phyloP scores from a whole-genome alignment of 2,797 vertebrate genomes.

The Picus viridis region DNA sequence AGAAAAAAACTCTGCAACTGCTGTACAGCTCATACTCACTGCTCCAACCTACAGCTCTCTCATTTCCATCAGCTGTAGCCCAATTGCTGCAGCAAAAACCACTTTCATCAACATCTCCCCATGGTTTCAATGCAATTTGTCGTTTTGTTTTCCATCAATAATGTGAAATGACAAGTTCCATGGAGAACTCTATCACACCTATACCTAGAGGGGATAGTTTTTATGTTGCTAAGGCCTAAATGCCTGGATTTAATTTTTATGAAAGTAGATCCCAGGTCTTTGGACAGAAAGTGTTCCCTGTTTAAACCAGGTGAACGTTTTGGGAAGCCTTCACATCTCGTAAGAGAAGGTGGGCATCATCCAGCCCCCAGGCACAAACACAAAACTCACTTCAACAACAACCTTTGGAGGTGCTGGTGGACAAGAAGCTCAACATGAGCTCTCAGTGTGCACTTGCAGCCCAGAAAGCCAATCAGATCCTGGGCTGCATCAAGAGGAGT shows the following conservation, averaged over 20 bases:
- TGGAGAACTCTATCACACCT: not conserved
- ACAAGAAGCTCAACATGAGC: no score
- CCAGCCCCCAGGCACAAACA: not conserved
- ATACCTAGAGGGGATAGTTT: not conserved
- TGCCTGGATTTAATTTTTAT: not conserved
- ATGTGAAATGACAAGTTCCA: constrained; percentile 10
- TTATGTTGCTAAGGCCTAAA: not conserved
- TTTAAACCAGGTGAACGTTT: not conserved
- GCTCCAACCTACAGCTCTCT: not conserved
- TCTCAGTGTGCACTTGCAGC: no score
- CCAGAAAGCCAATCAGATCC: no score
- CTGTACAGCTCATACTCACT: rapidly evolving
- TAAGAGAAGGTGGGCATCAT: not conserved
- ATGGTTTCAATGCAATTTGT: not conserved
- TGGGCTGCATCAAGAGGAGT: no score
- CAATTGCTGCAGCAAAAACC: not conserved
- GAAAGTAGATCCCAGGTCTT: not conserved
- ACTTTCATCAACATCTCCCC: not conserved
- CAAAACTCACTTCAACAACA: not conserved
- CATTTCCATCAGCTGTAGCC: not conserved
- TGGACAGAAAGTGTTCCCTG: not conserved
- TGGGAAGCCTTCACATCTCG: not conserved
- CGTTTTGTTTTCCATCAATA: not conserved
- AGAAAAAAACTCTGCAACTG: not conserved
- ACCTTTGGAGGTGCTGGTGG: not conserved